Percentiles rank a stretch among this genome's conserved stretches.
Conservation (phyloP, 2,797 vertebrate species). For the Lycodopsis pacificus region DNA sequence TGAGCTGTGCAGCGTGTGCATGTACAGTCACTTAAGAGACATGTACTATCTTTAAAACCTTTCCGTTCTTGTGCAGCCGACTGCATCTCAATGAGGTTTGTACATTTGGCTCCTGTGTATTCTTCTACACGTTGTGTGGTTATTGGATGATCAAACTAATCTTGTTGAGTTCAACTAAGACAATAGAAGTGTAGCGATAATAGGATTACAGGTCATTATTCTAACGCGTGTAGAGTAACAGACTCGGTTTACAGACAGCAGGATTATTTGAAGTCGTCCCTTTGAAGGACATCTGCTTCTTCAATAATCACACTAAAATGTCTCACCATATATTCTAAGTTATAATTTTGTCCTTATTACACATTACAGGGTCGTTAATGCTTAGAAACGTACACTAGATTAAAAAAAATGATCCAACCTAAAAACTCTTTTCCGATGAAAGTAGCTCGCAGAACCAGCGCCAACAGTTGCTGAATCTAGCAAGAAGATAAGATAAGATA, state of each 20-base stretch:
- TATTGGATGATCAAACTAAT: constrained; percentile 35
- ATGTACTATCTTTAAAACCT: neutral
- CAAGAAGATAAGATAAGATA: too few species aligned
- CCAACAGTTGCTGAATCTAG: too few species aligned
- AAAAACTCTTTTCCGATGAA: too few species aligned
- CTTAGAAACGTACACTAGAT: too few species aligned
- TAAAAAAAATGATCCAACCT: too few species aligned
- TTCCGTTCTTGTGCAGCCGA: neutral
- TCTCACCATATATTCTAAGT: neutral
- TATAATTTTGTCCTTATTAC: neutral
- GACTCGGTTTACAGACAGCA: constrained; percentile 12
- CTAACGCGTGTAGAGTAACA: constrained; percentile 8
- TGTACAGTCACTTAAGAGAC: neutral
- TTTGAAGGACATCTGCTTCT: neutral
- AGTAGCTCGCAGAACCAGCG: too few species aligned
- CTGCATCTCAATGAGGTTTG: constrained; percentile 3
- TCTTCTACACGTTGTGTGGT: constrained; percentile 12
- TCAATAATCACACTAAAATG: constrained; percentile 5
- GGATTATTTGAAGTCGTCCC: constrained; percentile 15
- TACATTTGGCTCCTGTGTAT: neutral
- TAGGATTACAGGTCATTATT: constrained; percentile 55
- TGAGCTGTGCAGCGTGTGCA: neutral
- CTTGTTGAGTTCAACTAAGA: constrained; percentile 36
- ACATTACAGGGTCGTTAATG: too few species aligned
- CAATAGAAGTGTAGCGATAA: constrained; percentile 48